These are phyloP conservation scores for Xestoiulus laeticollis DNA, from an alignment of 2,888 invertebrate species.

Conservation along the genomic window DNA sequence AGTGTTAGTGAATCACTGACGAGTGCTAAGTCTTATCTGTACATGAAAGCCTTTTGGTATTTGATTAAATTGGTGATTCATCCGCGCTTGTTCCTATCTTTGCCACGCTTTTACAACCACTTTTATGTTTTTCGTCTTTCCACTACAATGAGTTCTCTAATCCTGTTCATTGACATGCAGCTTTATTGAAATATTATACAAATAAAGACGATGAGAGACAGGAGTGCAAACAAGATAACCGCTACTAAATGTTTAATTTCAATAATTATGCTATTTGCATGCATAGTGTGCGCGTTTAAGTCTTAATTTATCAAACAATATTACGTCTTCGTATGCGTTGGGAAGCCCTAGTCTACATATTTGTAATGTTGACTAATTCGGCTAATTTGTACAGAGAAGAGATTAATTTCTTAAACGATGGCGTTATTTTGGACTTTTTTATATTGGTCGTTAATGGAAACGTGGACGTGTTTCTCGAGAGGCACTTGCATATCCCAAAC, in stretches of 20 bases:
- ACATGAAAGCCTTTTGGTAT: background rate
- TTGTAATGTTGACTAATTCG: slow-evolving; percentile 26
- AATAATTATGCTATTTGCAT: slow-evolving; percentile 3
- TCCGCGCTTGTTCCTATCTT: background rate
- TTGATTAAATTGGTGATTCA: slow-evolving; percentile 14
- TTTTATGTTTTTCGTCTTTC: slow-evolving; percentile 4
- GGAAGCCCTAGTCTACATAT: background rate
- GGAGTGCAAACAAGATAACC: slow-evolving; percentile 26
- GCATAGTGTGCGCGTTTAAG: background rate
- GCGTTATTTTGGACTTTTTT: background rate
- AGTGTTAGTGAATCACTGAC: background rate
- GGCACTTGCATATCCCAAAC: background rate
- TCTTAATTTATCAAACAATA: slow-evolving; percentile 15
- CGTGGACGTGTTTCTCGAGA: slow-evolving; percentile 26
- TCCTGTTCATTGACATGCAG: slow-evolving; percentile 18
- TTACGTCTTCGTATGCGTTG: background rate
- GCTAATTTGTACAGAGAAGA: slow-evolving; percentile 26
- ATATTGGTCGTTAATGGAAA: background rate
- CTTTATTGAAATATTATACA: slow-evolving; percentile 26
- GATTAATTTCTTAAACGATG: slow-evolving; percentile 26
- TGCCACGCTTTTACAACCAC: slow-evolving; percentile 10
- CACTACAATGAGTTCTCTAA: background rate
- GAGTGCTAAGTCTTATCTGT: slow-evolving; percentile 18
- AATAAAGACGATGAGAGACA: slow-evolving; percentile 26
- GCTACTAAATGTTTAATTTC: slow-evolving; percentile 17